Percentiles rank a stretch among this genome's conserved stretches.
Conservation (phyloP, 2,113 vertebrate genomes). For the Microcebus ravelobensis region DNA sequence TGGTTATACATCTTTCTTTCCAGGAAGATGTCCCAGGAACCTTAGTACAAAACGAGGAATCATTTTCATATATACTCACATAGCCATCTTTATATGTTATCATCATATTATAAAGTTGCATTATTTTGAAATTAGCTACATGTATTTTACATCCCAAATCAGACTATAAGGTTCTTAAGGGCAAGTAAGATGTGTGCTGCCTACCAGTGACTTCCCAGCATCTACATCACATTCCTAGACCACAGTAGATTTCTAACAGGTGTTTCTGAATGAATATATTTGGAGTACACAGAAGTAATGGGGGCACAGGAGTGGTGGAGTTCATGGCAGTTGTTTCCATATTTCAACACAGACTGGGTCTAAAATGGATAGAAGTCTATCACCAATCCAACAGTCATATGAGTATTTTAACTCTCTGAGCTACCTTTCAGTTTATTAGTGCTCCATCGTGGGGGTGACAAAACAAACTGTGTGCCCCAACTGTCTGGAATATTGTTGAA, state of each 20-base stretch:
- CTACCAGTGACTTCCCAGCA: background rate
- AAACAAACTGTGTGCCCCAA: background rate
- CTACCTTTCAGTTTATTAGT: background rate
- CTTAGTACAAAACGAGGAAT: background rate
- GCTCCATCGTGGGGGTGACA: accelerated
- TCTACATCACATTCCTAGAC: background rate
- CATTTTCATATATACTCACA: background rate
- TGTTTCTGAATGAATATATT: background rate
- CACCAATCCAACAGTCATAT: background rate
- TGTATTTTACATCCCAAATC: background rate
- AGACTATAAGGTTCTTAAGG: background rate
- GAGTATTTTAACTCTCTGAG: background rate
- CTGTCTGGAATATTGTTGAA: background rate
- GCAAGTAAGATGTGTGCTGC: background rate
- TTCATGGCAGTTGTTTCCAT: background rate
- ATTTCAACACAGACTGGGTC: background rate
- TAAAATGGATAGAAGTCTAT: background rate
- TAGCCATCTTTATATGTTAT: background rate
- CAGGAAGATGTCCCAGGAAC: background rate
- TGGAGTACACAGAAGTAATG: background rate
- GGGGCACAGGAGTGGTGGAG: accelerated
- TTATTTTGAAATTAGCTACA: background rate
- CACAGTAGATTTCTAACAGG: background rate
- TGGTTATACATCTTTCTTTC: background rate
- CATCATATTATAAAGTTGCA: background rate